Evolutionary conservation across 2,888 invertebrate species (phyloP).

Genomic region (Myopa tessellatipennis): DNA sequence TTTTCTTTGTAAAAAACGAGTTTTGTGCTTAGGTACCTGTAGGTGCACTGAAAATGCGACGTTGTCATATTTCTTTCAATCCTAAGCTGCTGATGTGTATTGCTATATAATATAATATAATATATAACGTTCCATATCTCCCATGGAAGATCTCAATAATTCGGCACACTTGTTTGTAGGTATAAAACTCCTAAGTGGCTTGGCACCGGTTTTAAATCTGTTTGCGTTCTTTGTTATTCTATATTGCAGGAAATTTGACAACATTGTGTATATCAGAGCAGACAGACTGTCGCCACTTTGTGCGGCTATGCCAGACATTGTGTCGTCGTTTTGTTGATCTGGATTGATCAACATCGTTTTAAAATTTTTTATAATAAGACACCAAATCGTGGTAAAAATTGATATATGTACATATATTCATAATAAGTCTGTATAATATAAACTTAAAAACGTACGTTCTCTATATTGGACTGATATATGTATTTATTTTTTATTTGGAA

Average conservation of each 20-base stretch:
- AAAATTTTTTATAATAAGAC: background rate
- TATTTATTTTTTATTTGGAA: too few relatives aligned
- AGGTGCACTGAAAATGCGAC: constrained; percentile 7
- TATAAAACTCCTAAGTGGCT: background rate
- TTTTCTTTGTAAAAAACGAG: constrained; percentile 13
- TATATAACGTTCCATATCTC: background rate
- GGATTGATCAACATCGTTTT: constrained; percentile 16
- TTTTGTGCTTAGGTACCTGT: constrained; percentile 7
- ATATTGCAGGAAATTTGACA: constrained; percentile 47
- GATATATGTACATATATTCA: too few relatives aligned
- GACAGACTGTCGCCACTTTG: constrained; percentile 94
- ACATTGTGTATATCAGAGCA: constrained; percentile 81
- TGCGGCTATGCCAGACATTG: constrained; percentile 80
- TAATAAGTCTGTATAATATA: too few relatives aligned
- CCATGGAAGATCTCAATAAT: background rate
- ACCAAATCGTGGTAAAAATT: background rate
- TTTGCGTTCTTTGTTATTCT: background rate
- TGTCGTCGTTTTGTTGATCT: constrained; percentile 70
- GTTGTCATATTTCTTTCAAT: constrained; percentile 18
- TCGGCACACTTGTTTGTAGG: background rate
- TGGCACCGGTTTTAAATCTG: background rate
- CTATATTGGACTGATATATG: too few relatives aligned
- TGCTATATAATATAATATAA: background rate
- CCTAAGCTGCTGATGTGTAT: background rate
- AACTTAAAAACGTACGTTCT: too few relatives aligned